phyloP scores from a whole-genome alignment of 2,113 vertebrate genomes.

The Centrocercus urophasianus region DNA sequence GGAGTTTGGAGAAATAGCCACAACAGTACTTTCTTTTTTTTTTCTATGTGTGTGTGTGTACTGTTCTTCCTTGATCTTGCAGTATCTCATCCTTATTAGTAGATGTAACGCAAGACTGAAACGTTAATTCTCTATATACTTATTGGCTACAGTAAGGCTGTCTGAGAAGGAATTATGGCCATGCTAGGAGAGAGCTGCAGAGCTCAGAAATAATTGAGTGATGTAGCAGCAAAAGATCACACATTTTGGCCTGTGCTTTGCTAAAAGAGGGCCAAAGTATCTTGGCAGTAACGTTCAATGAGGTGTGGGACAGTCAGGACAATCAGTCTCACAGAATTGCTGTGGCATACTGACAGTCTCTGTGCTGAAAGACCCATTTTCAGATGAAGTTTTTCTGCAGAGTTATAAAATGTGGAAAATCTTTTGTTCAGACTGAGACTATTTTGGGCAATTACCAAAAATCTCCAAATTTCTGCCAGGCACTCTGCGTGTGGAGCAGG shows the following conservation, averaged over 20 bases:
- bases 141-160: background rate
- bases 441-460: background rate
- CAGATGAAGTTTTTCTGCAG: background rate
- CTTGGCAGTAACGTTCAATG: rapidly evolving
- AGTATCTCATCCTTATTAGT: background rate
- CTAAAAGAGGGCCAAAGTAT: background rate
- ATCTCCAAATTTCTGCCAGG: background rate
- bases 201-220: background rate
- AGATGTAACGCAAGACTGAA: background rate
- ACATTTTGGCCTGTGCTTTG: background rate
- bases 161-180: background rate
- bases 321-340: background rate
- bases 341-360: background rate
- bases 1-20: background rate
- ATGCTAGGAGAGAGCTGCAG: background rate
- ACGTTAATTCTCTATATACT: background rate
- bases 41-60: background rate
- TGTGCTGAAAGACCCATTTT: background rate
- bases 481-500: background rate
- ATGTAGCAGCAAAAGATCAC: rapidly evolving
- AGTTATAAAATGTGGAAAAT: background rate
- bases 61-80: background rate
- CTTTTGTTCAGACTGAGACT: background rate
- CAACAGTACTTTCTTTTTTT: background rate
- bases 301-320: background rate